Conservation (phyloP, 2,113 vertebrate species). For the Bos javanicus region DNA sequence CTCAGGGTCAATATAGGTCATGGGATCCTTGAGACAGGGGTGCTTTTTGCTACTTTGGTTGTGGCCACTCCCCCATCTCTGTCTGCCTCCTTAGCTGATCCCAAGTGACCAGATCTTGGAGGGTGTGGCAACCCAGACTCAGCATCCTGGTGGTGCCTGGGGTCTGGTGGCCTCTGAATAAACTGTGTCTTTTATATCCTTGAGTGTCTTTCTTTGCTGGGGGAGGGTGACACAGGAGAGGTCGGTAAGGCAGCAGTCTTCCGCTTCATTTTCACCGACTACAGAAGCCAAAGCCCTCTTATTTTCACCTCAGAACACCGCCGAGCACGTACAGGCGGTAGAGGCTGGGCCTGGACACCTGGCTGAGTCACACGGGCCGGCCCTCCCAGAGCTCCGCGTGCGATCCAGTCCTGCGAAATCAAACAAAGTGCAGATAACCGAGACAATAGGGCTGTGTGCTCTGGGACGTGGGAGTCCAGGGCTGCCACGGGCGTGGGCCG, state of each 20-base stretch:
- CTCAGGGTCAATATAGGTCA: background rate
- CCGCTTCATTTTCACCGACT: background rate
- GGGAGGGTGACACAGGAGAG: background rate
- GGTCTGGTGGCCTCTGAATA: constrained; percentile 22
- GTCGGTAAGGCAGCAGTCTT: background rate
- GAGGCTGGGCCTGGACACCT: background rate
- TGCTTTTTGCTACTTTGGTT: background rate
- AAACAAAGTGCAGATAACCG: constrained; percentile 54
- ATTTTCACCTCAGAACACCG: background rate
- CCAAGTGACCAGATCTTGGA: background rate
- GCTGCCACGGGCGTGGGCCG: background rate
- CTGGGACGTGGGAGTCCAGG: background rate
- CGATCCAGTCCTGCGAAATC: constrained; percentile 13
- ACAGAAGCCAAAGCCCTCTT: background rate
- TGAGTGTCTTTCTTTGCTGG: background rate
- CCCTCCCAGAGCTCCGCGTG: background rate
- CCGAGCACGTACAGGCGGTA: background rate
- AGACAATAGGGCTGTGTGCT: constrained; percentile 62
- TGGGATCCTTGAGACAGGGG: background rate
- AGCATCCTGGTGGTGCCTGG: background rate
- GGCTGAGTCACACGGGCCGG: constrained; percentile 27
- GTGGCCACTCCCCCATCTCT: background rate
- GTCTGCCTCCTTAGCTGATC: background rate
- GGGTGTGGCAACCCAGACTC: background rate
- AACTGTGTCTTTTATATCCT: background rate